Evolutionary conservation across 2,113 vertebrate species (phyloP).

Genomic region (Casuarius casuarius): DNA sequence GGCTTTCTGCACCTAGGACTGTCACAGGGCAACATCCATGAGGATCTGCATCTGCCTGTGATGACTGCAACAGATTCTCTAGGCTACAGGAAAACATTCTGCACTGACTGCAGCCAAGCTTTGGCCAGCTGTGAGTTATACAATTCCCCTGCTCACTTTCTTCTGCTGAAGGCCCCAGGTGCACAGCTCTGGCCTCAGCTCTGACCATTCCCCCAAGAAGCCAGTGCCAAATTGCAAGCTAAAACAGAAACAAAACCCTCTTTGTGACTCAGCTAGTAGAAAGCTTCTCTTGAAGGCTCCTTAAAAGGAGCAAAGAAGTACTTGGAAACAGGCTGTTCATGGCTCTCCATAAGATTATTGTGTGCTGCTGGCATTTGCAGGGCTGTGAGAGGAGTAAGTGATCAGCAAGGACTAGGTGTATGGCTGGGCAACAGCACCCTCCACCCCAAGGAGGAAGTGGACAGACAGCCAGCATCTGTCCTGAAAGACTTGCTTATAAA

Average conservation of each 20-base stretch:
- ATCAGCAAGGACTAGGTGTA: background rate
- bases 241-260: constrained; percentile 29
- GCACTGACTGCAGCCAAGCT: background rate
- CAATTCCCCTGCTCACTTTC: background rate
- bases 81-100: background rate
- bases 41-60: background rate
- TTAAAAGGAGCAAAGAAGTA: constrained; percentile 18
- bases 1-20: background rate
- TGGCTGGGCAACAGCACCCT: constrained; percentile 2
- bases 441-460: constrained; percentile 15
- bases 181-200: background rate
- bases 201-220: background rate
- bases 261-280: constrained; percentile 6
- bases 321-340: background rate
- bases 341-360: background rate
- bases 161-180: background rate
- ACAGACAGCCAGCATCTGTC: constrained; percentile 43
- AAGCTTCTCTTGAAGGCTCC: background rate
- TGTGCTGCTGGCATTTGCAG: background rate
- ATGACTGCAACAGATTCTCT: background rate
- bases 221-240: constrained; percentile 8
- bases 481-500: background rate
- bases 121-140: background rate
- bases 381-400: background rate
- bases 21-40: background rate